A percentile compares a stretch with the other conserved stretches of the same genome.
Evolutionary conservation across 2,888 invertebrate species (phyloP).

Genomic region (Hypomecis punctinalis): DNA sequence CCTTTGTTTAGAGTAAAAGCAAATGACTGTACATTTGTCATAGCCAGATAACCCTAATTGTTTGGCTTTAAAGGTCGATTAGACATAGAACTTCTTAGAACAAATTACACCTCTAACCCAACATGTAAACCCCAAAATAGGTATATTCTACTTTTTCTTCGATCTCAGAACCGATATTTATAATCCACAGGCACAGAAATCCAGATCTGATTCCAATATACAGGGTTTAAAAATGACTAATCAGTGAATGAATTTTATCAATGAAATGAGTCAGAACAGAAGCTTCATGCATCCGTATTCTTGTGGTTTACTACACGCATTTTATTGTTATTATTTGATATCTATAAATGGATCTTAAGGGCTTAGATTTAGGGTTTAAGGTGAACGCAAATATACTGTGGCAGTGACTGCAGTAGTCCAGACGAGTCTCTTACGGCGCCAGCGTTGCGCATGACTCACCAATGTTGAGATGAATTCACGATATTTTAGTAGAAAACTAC

Average conservation of each 20-base stretch:
- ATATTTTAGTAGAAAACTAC: slow-evolving; percentile 54
- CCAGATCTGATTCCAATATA: not conserved
- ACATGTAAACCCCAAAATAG: too few relatives aligned
- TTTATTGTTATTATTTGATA: not conserved
- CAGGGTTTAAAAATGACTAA: slow-evolving; percentile 15
- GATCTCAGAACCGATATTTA: too few relatives aligned
- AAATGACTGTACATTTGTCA: slow-evolving; percentile 11
- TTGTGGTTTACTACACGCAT: slow-evolving; percentile 10
- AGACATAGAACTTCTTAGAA: too few relatives aligned
- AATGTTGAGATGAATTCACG: slow-evolving; percentile 52
- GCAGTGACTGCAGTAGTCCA: not conserved
- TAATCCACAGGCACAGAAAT: too few relatives aligned
- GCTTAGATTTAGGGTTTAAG: slow-evolving; percentile 15
- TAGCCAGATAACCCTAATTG: slow-evolving; percentile 18
- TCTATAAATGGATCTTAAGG: slow-evolving; percentile 10
- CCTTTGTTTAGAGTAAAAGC: slow-evolving; percentile 15
- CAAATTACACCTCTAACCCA: too few relatives aligned
- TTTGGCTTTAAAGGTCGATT: not conserved
- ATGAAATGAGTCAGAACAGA: slow-evolving; percentile 31
- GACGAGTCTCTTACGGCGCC: slow-evolving; percentile 32
- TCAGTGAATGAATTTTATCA: slow-evolving; percentile 27
- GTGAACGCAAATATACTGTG: not conserved
- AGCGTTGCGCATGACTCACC: slow-evolving; percentile 47
- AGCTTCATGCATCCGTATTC: slow-evolving; percentile 13
- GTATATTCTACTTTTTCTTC: too few relatives aligned